Percentiles rank a stretch among this genome's conserved stretches.
phyloP scores from a whole-genome alignment of 2,888 invertebrate species.

The Maniola hyperantus region DNA sequence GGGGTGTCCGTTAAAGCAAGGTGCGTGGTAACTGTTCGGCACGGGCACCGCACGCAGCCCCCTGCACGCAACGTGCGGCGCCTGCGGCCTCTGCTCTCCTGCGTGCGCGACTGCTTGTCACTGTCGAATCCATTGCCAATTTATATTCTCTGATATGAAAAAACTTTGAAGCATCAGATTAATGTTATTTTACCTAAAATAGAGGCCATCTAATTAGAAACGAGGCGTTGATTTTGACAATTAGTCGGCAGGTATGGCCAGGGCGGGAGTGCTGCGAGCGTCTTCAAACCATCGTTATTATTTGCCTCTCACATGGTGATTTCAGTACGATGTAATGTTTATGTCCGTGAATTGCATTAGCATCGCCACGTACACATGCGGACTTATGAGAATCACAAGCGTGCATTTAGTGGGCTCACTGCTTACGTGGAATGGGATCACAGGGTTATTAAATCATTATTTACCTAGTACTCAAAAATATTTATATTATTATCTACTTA shows the following conservation, averaged over 20 bases:
- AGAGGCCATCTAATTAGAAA: background rate
- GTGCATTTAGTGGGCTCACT: slow-evolving; percentile 76
- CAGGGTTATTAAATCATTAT: slow-evolving; percentile 46
- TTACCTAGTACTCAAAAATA: slow-evolving; percentile 66
- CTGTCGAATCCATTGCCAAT: slow-evolving; percentile 17
- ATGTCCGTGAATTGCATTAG: slow-evolving; percentile 60
- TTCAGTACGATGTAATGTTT: slow-evolving; percentile 59
- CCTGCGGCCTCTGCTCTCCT: slow-evolving; percentile 39
- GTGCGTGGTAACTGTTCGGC: slow-evolving; percentile 88
- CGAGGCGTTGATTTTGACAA: slow-evolving; percentile 38
- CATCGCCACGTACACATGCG: slow-evolving; percentile 69
- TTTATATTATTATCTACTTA: slow-evolving; percentile 45
- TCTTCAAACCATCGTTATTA: slow-evolving; percentile 60
- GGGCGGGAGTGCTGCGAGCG: slow-evolving; percentile 71
- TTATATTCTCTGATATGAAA: background rate
- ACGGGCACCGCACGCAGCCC: slow-evolving; percentile 86
- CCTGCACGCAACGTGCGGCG: slow-evolving; percentile 72
- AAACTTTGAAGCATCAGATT: too few relatives aligned
- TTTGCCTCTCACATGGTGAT: slow-evolving; percentile 78
- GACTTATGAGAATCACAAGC: slow-evolving; percentile 64
- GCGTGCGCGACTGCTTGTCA: slow-evolving; percentile 33
- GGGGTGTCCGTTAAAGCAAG: slow-evolving; percentile 99
- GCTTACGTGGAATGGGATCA: slow-evolving; percentile 77
- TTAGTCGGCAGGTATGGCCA: slow-evolving; percentile 53
- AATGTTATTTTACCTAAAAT: too few relatives aligned